A percentile compares a stretch with the other conserved stretches of the same genome.
These are phyloP conservation scores for Trichomycterus rosablanca DNA, from an alignment of 2,113 vertebrate genomes.

Conservation along the genomic window DNA sequence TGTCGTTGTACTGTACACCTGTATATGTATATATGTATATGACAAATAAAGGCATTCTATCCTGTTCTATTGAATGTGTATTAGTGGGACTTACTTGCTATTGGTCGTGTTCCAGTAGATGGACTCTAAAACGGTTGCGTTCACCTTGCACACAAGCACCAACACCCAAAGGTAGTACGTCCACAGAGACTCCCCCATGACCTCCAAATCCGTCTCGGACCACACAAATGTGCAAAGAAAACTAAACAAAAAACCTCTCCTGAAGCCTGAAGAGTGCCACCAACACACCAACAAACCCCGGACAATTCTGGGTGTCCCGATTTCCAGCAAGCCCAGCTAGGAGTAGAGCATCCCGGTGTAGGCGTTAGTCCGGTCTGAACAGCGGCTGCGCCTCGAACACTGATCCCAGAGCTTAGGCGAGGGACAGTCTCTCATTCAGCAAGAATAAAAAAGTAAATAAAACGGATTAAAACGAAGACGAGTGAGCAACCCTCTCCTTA, in stretches of 20 bases:
- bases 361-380: conserved; percentile 36
- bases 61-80: too few relatives aligned
- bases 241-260: conserved; percentile 11
- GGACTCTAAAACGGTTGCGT: conserved; percentile 89
- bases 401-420: conserved; percentile 33
- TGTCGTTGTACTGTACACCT: too few relatives aligned
- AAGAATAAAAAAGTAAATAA: not conserved
- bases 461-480: conserved; percentile 15
- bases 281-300: conserved; percentile 23
- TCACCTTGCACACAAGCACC: conserved; percentile 87
- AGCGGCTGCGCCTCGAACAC: conserved; percentile 22
- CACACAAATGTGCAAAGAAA: not conserved
- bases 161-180: conserved; percentile 90
- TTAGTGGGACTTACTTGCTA: conserved; percentile 92
- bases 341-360: conserved; percentile 43
- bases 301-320: conserved; percentile 42
- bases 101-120: conserved; percentile 99
- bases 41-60: too few relatives aligned
- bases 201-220: conserved; percentile 48
- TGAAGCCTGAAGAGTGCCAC: too few relatives aligned
- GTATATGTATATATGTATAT: too few relatives aligned
- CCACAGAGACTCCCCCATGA: conserved; percentile 83
- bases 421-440: conserved; percentile 54
- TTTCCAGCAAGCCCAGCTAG: conserved; percentile 29
- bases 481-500: conserved; percentile 48